Base-by-base conservation (phyloP, 2,888 invertebrate species). In the Parelbella ahira region DNA sequence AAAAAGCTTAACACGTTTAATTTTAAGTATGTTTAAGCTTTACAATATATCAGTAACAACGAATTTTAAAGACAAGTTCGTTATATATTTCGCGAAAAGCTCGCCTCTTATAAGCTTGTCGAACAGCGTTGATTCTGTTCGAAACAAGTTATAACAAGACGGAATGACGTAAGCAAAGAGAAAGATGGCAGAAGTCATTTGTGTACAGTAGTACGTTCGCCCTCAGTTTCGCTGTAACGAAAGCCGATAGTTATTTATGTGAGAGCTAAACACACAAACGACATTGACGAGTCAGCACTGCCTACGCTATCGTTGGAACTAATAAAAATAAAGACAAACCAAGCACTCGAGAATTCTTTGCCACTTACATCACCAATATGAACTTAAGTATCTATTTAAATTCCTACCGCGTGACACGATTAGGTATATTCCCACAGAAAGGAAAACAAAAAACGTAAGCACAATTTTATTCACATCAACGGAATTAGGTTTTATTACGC, bases 301-400 rank as follows among this genome's bases (percentile, higher is more conserved):
- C 68, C 68, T 66, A 73, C 68, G 60, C 68, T 57, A 63, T 61
- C 55, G 51, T 43, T 45, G 56, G 44, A 50, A 57, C 49, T n/a
- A 52, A 49, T 44, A 49, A 47, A 45, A 43, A 47, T 34, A 37
- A 47, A 42, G 33, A 27, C 9, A 27, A 41, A 27, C 25, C 13
- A 30, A 33, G 20, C 27, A 33, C 41, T 41, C 6, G 13, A 41
- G 19, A 8, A 30, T 30, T 33, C 33, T 41, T 41, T 13, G 13
- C 27, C 27, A 27, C 39, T 41, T 25, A 41, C 20, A 41, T 33
- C 20, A 21, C 27, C 39, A 39, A 25, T 20, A 20, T 19, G 10
- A 6, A 30, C 19, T 30, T 24, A 25, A 39, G 30, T 32, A 25
- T 19, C 7, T 25, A 25, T 30, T 33, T 32, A 21, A 32, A 39